Percentiles rank a stretch among this genome's conserved stretches.
These are phyloP conservation scores for Orthonychiurus folsomi DNA, from an alignment of 2,888 invertebrate genomes.

Conservation along the genomic window DNA sequence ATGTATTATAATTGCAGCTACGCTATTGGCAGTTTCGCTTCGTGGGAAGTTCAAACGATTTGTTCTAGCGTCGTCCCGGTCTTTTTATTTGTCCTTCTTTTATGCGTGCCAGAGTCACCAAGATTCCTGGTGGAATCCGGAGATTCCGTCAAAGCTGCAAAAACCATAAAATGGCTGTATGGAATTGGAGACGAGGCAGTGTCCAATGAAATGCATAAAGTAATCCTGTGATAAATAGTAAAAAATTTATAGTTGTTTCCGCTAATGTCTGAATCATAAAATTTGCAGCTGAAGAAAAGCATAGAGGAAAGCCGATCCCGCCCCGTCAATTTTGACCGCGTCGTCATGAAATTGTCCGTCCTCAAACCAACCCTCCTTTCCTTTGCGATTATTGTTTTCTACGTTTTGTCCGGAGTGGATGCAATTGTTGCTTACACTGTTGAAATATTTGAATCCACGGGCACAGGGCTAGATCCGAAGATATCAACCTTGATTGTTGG, in stretches of 20 bases:
- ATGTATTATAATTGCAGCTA: constrained; percentile 9
- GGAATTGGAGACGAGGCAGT: constrained; percentile 16
- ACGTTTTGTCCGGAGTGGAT: constrained; percentile 31
- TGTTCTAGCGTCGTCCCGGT: too few species aligned
- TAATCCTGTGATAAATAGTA: constrained; percentile 10
- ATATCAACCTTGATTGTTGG: constrained; percentile 34
- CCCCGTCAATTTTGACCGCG: constrained; percentile 24
- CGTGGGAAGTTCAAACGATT: constrained; percentile 31
- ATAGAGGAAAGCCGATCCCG: constrained; percentile 25
- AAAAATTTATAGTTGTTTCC: background rate
- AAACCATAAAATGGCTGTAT: constrained; percentile 34
- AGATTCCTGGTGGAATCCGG: constrained; percentile 29
- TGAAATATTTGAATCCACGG: constrained; percentile 31
- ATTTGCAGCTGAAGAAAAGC: constrained; percentile 30
- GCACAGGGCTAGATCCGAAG: constrained; percentile 27
- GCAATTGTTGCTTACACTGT: constrained; percentile 34
- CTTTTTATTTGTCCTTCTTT: too few species aligned
- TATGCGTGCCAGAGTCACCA: constrained; percentile 26
- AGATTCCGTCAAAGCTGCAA: constrained; percentile 26
- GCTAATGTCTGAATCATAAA: background rate
- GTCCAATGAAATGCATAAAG: constrained; percentile 20
- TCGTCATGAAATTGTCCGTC: constrained; percentile 21
- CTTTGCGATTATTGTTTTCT: constrained; percentile 33
- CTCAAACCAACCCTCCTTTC: constrained; percentile 30
- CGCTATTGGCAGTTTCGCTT: background rate